Evolutionary conservation across 2,113 vertebrate genomes (phyloP), one percentile per base, ranked within the genome.

Genomic region (Paradisaea rubra): DNA sequence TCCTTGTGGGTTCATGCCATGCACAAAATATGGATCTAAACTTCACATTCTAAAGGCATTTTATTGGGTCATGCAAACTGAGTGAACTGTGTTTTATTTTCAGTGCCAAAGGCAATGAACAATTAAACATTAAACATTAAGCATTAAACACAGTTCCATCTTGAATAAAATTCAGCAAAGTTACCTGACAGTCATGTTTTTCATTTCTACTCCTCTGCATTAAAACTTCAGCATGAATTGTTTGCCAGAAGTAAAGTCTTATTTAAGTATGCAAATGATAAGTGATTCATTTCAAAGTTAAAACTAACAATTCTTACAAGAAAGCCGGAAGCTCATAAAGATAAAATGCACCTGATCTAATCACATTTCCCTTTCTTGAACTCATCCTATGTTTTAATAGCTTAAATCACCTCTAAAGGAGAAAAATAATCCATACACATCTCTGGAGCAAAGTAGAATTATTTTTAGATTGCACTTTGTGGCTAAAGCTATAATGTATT

Each of bases 381-480:
- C 13, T 47, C 49, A 33, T 86, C 47, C 54, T 89, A 64, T 11
- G 44, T 70, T 93, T 92, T 89, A 89, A 76, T 47, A 70, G 73
- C 47, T 76, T 93, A 82, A 94, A 77, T 85, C 81, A 92, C 78
- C 86, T 94, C 86, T 77, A 60, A 94, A 92, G 94, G 82, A 88
- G 91, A 94, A 94, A 94, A 96, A 81, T 35, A 94, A 96, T 93
- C 37, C 69, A 78, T 52, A 56, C 25, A 39, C 1, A 4, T 81
- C 79, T 77, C 57, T 65, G 41, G 71, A 70, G 63, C 50, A 86
- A 95, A 95, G 74, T 41, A 83, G 89, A 70, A 91, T 88, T 95
- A 93, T 97, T 97, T 95, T 96, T 95, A 95, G 76, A 56, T 49
- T 78, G 72, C 23, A 64, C 47, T 94, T 94, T 78, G 88, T 33